phyloP scores from a whole-genome alignment of 1,140 invertebrate genomes.

The Drosophila chauvacae region DNA sequence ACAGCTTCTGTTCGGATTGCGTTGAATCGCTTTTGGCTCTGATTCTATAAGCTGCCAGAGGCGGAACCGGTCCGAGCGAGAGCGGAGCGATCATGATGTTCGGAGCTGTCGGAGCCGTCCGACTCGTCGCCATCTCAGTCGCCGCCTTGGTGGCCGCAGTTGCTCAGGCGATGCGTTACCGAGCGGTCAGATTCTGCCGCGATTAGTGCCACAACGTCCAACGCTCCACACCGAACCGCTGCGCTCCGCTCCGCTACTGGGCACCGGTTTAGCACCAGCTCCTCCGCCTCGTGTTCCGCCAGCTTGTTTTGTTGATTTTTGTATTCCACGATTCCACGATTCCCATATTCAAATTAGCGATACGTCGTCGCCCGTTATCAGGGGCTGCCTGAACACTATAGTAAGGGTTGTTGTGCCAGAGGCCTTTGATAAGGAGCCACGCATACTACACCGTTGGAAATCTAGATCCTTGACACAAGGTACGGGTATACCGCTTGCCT shows the following conservation, averaged over 20 bases:
- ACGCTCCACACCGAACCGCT: background rate
- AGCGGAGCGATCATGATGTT: constrained; percentile 1
- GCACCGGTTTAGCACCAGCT: constrained; percentile 24
- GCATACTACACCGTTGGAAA: background rate
- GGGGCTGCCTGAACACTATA: background rate
- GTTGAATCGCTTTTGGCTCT: background rate
- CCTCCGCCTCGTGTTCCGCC: background rate
- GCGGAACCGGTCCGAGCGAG: constrained; percentile 19
- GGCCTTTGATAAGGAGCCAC: background rate
- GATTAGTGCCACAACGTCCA: constrained; percentile 1
- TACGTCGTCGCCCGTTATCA: constrained; percentile 11
- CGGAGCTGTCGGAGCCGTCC: background rate
- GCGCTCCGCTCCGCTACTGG: constrained; percentile 1
- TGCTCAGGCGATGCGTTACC: constrained; percentile 25
- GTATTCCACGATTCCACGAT: background rate
- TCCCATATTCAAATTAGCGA: constrained; percentile 13
- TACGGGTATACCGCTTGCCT: background rate
- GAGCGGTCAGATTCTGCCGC: constrained; percentile 32
- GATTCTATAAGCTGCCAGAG: constrained; percentile 7
- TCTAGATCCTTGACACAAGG: background rate
- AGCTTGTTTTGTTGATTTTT: background rate
- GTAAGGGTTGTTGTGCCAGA: constrained; percentile 4
- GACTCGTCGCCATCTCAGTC: background rate
- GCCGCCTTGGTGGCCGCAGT: constrained; percentile 15
- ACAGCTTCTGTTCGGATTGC: constrained; percentile 9